Conservation (phyloP, 2,113 vertebrate genomes). For the Maccullochella peelii region DNA sequence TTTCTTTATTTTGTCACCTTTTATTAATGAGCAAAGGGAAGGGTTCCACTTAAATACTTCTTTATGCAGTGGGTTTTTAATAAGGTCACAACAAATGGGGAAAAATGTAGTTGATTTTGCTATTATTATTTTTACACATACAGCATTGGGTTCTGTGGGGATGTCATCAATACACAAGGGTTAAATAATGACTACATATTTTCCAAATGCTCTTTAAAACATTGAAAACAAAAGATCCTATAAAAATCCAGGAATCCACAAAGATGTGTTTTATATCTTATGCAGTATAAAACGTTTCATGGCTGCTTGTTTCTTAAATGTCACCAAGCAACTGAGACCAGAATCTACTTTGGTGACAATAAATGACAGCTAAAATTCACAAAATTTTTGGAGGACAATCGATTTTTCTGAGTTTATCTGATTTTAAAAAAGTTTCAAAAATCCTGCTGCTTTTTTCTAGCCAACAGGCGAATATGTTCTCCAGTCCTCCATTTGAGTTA, state of each 20-base stretch:
- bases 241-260: not conserved
- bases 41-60: not conserved
- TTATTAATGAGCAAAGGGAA: not conserved
- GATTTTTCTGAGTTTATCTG: not conserved
- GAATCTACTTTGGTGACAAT: not conserved
- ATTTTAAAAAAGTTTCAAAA: not conserved
- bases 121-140: not conserved
- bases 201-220: not conserved
- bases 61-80: not conserved
- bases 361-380: slow-evolving; percentile 8
- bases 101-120: not conserved
- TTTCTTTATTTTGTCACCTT: too few relatives aligned
- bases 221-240: not conserved
- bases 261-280: not conserved
- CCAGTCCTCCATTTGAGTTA: not conserved
- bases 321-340: not conserved
- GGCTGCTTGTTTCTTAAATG: slow-evolving; percentile 4
- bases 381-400: not conserved
- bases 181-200: not conserved
- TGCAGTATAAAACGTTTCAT: not conserved
- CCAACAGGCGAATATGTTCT: not conserved
- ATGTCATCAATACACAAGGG: not conserved
- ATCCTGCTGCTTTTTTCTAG: not conserved
- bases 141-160: not conserved
- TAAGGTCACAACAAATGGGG: not conserved